phyloP scores from a whole-genome alignment of 2,797 vertebrate species.

The Manis javanica region DNA sequence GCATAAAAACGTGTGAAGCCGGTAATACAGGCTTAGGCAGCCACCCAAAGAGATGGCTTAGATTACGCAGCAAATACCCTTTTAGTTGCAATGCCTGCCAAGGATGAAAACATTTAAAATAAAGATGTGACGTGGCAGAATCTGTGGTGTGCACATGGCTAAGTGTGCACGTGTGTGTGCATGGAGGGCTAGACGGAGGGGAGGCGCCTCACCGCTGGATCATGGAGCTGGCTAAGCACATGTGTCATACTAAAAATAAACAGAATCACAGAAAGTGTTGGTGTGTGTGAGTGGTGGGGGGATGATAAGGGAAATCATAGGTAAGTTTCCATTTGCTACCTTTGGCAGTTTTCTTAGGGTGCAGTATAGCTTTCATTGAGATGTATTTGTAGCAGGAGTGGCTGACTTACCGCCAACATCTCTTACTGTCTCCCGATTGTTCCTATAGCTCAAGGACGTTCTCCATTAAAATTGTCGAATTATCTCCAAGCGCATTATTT shows the following conservation, averaged over 20 bases:
- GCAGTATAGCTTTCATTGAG: background rate
- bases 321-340: background rate
- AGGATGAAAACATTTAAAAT: background rate
- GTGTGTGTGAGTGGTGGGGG: background rate
- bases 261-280: background rate
- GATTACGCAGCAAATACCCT: background rate
- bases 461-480: background rate
- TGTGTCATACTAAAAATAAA: background rate
- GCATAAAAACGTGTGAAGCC: background rate
- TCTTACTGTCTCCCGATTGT: background rate
- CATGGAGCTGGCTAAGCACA: rapidly evolving
- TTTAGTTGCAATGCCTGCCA: background rate
- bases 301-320: background rate
- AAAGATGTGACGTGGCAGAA: background rate
- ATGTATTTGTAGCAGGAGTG: background rate
- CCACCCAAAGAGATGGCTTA: background rate
- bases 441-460: background rate
- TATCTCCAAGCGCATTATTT: background rate
- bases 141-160: background rate
- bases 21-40: background rate
- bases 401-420: background rate
- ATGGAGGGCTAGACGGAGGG: background rate
- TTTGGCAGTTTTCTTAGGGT: background rate
- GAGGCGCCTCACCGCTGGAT: rapidly evolving
- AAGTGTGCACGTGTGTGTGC: rapidly evolving